These are phyloP conservation scores for Caenorhabditis sp. DNA, from an alignment of 2,888 invertebrate species.

Conservation along the genomic window DNA sequence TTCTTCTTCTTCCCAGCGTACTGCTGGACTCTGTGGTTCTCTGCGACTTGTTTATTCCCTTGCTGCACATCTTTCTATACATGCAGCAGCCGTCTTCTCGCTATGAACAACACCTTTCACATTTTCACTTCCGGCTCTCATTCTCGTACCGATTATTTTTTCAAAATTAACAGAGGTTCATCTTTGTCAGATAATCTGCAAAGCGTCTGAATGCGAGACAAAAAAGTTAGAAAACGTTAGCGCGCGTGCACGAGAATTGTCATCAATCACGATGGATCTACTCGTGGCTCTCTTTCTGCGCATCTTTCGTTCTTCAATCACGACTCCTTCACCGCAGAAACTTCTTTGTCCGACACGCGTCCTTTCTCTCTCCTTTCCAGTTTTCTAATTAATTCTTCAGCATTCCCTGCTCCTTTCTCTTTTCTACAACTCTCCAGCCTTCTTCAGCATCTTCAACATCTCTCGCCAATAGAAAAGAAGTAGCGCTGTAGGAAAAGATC, in stretches of 20 bases:
- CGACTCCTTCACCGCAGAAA: conserved; percentile 22
- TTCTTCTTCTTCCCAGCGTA: background rate
- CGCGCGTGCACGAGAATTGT: conserved; percentile 11
- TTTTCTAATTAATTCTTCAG: conserved; percentile 43
- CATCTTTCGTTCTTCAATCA: conserved; percentile 11
- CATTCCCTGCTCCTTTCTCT: conserved; percentile 7
- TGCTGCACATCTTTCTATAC: background rate
- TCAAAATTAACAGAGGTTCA: too few species aligned
- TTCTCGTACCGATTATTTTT: too few species aligned
- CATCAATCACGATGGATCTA: conserved; percentile 49
- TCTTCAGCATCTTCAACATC: conserved; percentile 1
- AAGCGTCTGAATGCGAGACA: background rate
- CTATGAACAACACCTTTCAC: background rate
- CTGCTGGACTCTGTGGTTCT: conserved; percentile 25
- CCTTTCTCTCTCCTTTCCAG: conserved; percentile 5
- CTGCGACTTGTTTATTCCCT: conserved; percentile 4
- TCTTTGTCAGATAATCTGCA: too few species aligned
- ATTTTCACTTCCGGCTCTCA: too few species aligned
- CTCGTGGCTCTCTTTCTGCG: conserved; percentile 24
- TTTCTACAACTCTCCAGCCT: conserved; percentile 15
- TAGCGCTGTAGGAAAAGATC: too few species aligned
- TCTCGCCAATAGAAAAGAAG: background rate
- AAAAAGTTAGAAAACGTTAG: background rate
- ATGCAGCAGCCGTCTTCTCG: too few species aligned
- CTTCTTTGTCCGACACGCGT: conserved; percentile 25